A percentile compares a stretch with the other conserved stretches of the same genome.
Conservation (phyloP, 2,113 vertebrate species). For the Protomyctophum bolini region DNA sequence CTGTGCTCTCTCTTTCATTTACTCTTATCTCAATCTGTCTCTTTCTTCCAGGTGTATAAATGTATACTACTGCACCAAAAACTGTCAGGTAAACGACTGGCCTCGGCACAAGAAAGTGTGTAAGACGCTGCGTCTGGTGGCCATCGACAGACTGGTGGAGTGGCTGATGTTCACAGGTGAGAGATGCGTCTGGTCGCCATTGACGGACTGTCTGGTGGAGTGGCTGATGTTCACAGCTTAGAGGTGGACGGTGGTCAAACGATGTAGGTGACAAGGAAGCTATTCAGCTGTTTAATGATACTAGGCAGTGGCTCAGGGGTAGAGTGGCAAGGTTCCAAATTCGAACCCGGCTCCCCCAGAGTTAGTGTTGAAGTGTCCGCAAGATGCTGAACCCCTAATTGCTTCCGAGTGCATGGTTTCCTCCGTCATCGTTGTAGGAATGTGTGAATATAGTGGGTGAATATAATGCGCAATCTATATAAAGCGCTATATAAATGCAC, state of each 20-base stretch:
- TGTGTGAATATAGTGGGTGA: too few relatives aligned
- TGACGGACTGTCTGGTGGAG: conserved; percentile 86
- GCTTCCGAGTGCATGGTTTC: too few relatives aligned
- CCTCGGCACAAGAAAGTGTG: conserved; percentile 89
- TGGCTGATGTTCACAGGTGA: conserved; percentile 94
- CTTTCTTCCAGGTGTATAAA: conserved; percentile 87
- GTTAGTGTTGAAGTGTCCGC: too few relatives aligned
- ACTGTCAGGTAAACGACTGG: conserved; percentile 91
- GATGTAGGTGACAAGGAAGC: conserved; percentile 26
- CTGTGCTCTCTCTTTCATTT: background rate
- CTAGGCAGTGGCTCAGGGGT: too few relatives aligned
- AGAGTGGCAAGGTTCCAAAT: too few relatives aligned
- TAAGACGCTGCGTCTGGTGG: conserved; percentile 85
- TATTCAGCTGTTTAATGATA: conserved; percentile 5
- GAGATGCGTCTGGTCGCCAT: conserved; percentile 81
- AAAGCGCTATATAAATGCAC: too few relatives aligned
- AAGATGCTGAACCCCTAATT: too few relatives aligned
- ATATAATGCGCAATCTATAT: too few relatives aligned
- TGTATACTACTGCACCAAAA: conserved; percentile 91
- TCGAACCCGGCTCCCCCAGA: too few relatives aligned
- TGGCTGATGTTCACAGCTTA: conserved; percentile 93
- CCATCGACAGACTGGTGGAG: conserved; percentile 90
- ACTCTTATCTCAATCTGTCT: background rate
- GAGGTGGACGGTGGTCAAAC: conserved; percentile 23
- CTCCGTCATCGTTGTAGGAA: too few relatives aligned